Percentiles rank a stretch among this genome's conserved stretches.
Conservation (phyloP, 2,113 vertebrate genomes). For the Lonchura striata region DNA sequence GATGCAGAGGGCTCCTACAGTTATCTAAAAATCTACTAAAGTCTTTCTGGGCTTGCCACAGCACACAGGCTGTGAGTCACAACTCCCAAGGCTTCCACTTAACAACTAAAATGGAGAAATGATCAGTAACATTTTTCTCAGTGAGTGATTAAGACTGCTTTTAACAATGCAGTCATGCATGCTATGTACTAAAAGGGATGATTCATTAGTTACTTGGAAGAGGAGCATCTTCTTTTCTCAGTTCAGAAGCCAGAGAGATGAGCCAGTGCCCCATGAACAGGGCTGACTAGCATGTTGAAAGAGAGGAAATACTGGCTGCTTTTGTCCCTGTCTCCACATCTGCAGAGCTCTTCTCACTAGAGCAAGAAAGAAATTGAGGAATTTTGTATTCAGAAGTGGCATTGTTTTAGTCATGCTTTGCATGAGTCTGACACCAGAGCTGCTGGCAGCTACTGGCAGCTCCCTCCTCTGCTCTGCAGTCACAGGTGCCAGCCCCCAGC, state of each 20-base stretch:
- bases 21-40: background rate
- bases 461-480: background rate
- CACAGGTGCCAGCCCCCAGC: background rate
- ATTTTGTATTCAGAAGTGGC: background rate
- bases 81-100: background rate
- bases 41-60: background rate
- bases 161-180: conserved; percentile 43
- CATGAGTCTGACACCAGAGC: background rate
- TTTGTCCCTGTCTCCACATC: conserved; percentile 24
- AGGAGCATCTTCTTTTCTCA: background rate
- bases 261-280: background rate
- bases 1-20: background rate
- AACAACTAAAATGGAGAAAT: conserved; percentile 18
- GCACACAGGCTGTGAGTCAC: conserved; percentile 18
- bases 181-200: conserved; percentile 35
- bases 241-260: conserved; percentile 19
- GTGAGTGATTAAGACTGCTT: conserved; percentile 48
- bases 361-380: background rate
- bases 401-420: background rate
- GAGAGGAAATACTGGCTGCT: conserved; percentile 19
- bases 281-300: conserved; percentile 8
- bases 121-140: conserved; percentile 28
- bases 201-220: conserved; percentile 37
- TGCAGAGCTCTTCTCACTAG: background rate
- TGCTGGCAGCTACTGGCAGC: background rate